Evolutionary conservation across 1,140 invertebrate genomes (phyloP), one percentile per base, ranked within the genome.

Genomic region (Neodiprion pinetum): DNA sequence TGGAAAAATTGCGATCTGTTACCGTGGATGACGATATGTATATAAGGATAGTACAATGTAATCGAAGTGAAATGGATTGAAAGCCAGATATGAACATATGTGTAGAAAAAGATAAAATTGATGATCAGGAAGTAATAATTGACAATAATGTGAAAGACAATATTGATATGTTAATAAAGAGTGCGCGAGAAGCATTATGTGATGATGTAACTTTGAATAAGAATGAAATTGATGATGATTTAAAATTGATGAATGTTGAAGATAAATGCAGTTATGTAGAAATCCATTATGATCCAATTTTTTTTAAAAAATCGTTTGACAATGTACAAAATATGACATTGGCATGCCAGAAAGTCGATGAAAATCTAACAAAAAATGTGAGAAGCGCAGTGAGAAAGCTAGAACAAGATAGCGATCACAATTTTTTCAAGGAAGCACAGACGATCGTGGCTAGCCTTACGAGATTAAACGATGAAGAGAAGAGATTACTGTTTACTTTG

Each of bases 401-500:
- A 61, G 1, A 61, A 61, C 53, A 61, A 7, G n/a, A n/a, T 61
- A 61, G 53, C 53, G 53, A 61, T 61, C n/a, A n/a, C 53, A n/a
- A n/a, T n/a, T 61, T 61, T 61, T 61, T 61, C 53, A 61, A n/a
- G 11, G 53, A 61, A n/a, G 53, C 53, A 61, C 53, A 61, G 53
- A n/a, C 53, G 1, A 61, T 61, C 53, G 53, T 61, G 53, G 53
- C 53, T 61, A 17, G 17, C 17, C 17, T 17, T 17, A 17, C 17
- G 17, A 17, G 17, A 17, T 17, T 17, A 17, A 17, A 17, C 17
- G 17, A 17, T 17, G 17, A 17, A 17, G 17, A 17, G 17, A 17
- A 17, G 17, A 17, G 17, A 61, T n/a, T 12, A 61, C 53, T 61
- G 1, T 61, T 61, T 2, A 61, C 10, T 61, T n/a, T 61, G 7